Base-by-base conservation (phyloP, 2,888 invertebrate species). In the Diloba caeruleocephala region DNA sequence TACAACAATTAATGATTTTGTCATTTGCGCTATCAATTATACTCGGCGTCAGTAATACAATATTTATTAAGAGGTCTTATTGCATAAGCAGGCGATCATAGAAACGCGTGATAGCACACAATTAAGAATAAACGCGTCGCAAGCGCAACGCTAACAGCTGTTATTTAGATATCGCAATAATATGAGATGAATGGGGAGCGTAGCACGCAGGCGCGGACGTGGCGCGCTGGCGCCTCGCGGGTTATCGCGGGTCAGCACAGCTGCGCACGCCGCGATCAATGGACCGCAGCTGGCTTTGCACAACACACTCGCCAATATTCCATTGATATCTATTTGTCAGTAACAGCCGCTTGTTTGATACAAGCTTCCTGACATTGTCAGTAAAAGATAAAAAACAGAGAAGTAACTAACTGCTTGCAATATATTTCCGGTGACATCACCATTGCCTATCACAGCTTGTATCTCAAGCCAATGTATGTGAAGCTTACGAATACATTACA, bases 241-340 rank as follows among this genome's bases (percentile, higher is more conserved):
- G 90, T 90, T 90, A 90, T 90, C 90, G 79, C 79, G 80, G 90
- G 90, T 88, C 82, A 78, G 50, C 64, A 50, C 88, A 84, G 75
- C 69, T 69, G 71, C 76, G 80, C 63, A 51, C 72, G 70, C 61
- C 57, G 49, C 75, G 78, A 80, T 85, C 84, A 85, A 85, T 85
- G 85, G 78, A 76, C 66, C 69, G 74, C 72, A 72, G 80, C 82
- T 83, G 78, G 74, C 71, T 69, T 56, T 61, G 62, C 74, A 76
- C 62, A 74, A 71, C 66, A 71, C 26, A 67, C 74, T 61, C 62
- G 62, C 69, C 63, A 64, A 76, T 71, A 60, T 62, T 74, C 63
- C 75, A 74, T 76, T 74, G 76, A 78, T 78, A 78, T 71, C 70
- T 77, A 71, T 68, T 74, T 64, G 60, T 53, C 67, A 54, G 57